Evolutionary conservation across 2,888 invertebrate genomes (phyloP), one percentile per base, ranked within the genome.

Genomic region (Onthophagus sagittarius): DNA sequence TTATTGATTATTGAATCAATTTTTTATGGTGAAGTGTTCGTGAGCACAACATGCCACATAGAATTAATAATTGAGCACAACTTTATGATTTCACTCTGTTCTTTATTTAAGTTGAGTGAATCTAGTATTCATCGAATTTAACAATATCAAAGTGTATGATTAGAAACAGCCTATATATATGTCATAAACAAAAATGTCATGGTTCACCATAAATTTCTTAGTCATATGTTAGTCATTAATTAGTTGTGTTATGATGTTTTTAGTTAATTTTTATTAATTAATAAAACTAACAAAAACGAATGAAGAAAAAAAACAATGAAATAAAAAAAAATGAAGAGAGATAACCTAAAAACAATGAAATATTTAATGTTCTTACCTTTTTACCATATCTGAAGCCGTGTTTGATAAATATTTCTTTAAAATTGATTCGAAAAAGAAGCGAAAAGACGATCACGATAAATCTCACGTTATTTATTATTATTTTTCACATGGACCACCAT

Each of bases 351-450:
- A 67, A 15, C 4, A 67, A 67, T 5, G 32, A 9, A 23, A 23
- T 64, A 0, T 11, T 14, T 7, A 31, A 39, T 71, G 14, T 71
- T 73, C 83, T 77, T 77, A 85, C 85, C 85, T 84, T 83, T 85
- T 85, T 76, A 85, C 85, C 85, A 85, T 85, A 79, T 84, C 84
- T 82, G 84, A 80, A 81, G 84, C 84, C 84, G 84, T 85, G 80
- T 82, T 85, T 81, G 82, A 83, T 82, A 83, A 82, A 76, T 78
- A 78, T 71, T 15, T 31, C 15, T 9, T 14, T 65, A 53, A 70
- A 32, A n/a, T 74, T 31, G 65, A 15, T 64, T 71, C 74, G 69
- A 74, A 71, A 31, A 69, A 64, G n/a, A 64, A 39, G 23, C 65
- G 70, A 11, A 53, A 39, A 15, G n/a, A 32, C 33, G 31, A 32